Evolutionary conservation across 2,888 invertebrate species (phyloP), one percentile per base, ranked within the genome.

Genomic region (Quadroppia sp.): DNA sequence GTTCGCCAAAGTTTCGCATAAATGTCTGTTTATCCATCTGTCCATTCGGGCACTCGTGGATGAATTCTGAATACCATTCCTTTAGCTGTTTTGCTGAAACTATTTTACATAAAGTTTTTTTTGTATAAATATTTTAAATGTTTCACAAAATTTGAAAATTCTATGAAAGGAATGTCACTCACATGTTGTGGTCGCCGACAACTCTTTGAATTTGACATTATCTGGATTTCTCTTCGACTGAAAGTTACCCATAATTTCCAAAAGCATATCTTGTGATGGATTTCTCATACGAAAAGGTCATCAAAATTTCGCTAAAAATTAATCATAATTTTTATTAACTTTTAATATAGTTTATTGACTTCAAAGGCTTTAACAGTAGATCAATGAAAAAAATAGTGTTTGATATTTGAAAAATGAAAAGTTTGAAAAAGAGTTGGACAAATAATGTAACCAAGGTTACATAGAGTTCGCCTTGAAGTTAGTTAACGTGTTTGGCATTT

Each of bases 11-110:
- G 23, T 76, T 77, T 61, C 77, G 75, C 28, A 75, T 76, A 71
- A 78, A 78, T 70, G 76, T 77, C 70, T 77, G 76, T 75, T 77
- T 77, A 13, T 77, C 77, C 77, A 77, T 77, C 28, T 76, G 74
- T 15, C 77, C 77, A 36, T 76, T 74, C n/a, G 77, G 77, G 69
- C 77, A 77, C 61, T 77, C 77, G 71, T 75, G 75, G 23, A 77
- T 76, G 56, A 77, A 77, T 71, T 77, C 77, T 70, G 74, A 72
- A 73, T 77, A 76, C 77, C 77, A 71, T 56, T 32, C 50, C 56
- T 71, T 71, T 1, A 71, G 20, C 53, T 71, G 71, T 69, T 69
- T 69, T 1, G 40, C 23, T 40, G 69, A 32, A 69, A 69, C 69
- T 69, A n/a, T n/a, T 67, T 28, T 56, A 6, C n/a, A 28, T 59